phyloP scores from a whole-genome alignment of 1,140 invertebrate species.

The Zophobas atratus region DNA sequence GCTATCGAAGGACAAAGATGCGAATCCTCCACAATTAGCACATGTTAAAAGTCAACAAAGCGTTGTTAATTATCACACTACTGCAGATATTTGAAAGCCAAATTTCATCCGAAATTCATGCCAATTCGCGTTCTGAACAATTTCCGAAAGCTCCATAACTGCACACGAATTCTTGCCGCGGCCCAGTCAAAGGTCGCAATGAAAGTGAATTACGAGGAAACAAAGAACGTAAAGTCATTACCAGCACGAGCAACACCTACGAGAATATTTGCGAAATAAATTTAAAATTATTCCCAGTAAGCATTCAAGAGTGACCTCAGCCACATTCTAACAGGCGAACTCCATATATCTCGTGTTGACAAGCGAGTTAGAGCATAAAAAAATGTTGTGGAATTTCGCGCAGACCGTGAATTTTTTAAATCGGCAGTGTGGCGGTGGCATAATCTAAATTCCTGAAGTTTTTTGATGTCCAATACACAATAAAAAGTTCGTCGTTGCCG shows the following conservation, averaged over 20 bases:
- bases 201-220: conserved; percentile 12
- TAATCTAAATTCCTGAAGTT: conserved; percentile 22
- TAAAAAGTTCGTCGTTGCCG: conserved; percentile 11
- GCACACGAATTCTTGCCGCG: too few relatives aligned
- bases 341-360: conserved; percentile 25
- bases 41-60: too few relatives aligned
- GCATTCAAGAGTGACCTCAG: conserved; percentile 36
- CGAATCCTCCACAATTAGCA: too few relatives aligned
- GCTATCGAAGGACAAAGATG: too few relatives aligned
- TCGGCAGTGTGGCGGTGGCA: conserved; percentile 17
- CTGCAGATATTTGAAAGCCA: too few relatives aligned
- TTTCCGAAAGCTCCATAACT: too few relatives aligned
- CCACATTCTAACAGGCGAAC: conserved; percentile 5
- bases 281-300: conserved; percentile 37
- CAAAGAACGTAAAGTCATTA: conserved; percentile 36
- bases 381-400: conserved; percentile 33
- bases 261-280: conserved; percentile 39
- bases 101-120: too few relatives aligned
- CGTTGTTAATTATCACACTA: too few relatives aligned
- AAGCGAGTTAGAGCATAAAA: conserved; percentile 28
- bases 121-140: too few relatives aligned
- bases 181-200: background rate
- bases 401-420: conserved; percentile 34
- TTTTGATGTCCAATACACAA: conserved; percentile 31
- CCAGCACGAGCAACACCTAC: conserved; percentile 31